Percentiles rank a stretch among this genome's conserved stretches.
These are phyloP conservation scores for Halyomorpha halys DNA, from an alignment of 1,140 invertebrate genomes.

Conservation along the genomic window DNA sequence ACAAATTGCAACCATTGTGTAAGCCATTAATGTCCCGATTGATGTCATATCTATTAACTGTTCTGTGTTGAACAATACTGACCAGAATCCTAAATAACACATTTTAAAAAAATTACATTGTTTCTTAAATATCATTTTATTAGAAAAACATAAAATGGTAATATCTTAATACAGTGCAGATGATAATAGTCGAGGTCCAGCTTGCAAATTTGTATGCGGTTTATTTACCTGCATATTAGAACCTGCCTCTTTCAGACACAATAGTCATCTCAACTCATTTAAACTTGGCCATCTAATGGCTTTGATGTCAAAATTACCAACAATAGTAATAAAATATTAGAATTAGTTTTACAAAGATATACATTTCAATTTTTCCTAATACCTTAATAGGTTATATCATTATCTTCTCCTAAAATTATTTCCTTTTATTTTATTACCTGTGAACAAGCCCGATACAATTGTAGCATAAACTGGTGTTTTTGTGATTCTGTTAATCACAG, in stretches of 20 bases:
- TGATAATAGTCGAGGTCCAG: neutral
- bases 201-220: neutral
- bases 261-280: no score
- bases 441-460: constrained; percentile 19
- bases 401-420: neutral
- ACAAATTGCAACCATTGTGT: constrained; percentile 79
- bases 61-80: constrained; percentile 74
- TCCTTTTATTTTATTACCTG: constrained; percentile 14
- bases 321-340: no score
- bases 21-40: constrained; percentile 84
- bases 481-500: constrained; percentile 45
- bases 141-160: no score
- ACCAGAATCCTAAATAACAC: constrained; percentile 54
- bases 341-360: neutral
- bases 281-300: no score
- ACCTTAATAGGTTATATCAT: constrained; percentile 36
- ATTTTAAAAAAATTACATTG: constrained; percentile 36
- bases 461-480: constrained; percentile 22
- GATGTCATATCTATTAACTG: constrained; percentile 92
- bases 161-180: constrained; percentile 36
- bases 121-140: no score
- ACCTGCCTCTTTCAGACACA: no score
- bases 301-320: no score
- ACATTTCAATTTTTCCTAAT: constrained; percentile 34
- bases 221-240: neutral